A percentile compares a stretch with the other conserved stretches of the same genome.
phyloP scores from a whole-genome alignment of 1,140 invertebrate species.

The Drosophila pectinifera region DNA sequence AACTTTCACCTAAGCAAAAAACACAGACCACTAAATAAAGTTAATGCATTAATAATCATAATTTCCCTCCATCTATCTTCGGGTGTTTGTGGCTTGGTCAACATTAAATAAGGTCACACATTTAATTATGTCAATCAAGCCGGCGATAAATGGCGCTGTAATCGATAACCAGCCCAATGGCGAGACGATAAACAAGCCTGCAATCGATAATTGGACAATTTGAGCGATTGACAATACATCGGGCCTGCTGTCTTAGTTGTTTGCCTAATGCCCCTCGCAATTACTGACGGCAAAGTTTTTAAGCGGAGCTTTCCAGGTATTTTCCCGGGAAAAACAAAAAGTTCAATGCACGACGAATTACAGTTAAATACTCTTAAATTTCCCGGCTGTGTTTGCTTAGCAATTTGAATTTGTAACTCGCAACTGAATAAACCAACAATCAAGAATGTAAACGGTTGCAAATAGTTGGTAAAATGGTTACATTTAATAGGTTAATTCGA shows the following conservation, averaged over 20 bases:
- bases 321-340: not conserved
- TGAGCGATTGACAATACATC: not conserved
- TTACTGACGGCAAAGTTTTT: not conserved
- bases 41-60: constrained; percentile 75
- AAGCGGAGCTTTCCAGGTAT: too few relatives aligned
- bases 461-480: not conserved
- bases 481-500: not conserved
- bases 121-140: constrained; percentile 66
- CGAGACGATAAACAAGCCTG: constrained; percentile 19
- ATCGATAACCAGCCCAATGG: constrained; percentile 59
- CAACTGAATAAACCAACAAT: not conserved
- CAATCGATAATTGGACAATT: constrained; percentile 34
- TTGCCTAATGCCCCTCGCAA: not conserved
- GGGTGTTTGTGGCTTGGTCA: constrained; percentile 43
- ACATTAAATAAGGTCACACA: constrained; percentile 72
- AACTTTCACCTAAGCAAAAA: constrained; percentile 47
- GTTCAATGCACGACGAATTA: constrained; percentile 9
- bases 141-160: constrained; percentile 59
- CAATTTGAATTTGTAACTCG: constrained; percentile 10
- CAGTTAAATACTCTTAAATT: not conserved
- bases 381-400: constrained; percentile 1
- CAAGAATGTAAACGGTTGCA: not conserved
- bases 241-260: not conserved
- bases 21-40: constrained; percentile 43
- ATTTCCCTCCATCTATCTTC: constrained; percentile 53